Evolutionary conservation across 2,888 invertebrate species (phyloP).

Genomic region (Acronicta psi): DNA sequence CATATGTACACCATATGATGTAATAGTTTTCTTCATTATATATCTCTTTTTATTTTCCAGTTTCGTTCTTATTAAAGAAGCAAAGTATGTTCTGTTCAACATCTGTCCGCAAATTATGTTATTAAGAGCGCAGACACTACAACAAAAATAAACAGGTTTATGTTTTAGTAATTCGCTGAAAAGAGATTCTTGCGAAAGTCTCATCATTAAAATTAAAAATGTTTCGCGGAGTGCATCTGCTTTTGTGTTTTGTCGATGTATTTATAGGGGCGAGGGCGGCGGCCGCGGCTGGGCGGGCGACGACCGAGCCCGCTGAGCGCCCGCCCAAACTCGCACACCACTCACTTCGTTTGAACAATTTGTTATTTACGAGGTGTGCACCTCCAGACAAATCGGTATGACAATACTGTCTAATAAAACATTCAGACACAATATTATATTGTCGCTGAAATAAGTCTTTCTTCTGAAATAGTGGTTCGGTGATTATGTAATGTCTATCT

Average conservation of each 20-base stretch:
- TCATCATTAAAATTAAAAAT: conserved; percentile 72
- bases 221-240: conserved; percentile 74
- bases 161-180: conserved; percentile 39
- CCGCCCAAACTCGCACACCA: conserved; percentile 51
- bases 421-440: conserved; percentile 7
- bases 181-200: conserved; percentile 68
- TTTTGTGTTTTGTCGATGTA: conserved; percentile 76
- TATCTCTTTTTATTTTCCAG: not conserved
- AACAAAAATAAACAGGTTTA: conserved; percentile 44
- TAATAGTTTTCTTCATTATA: too few species aligned
- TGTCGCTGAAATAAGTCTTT: conserved; percentile 3
- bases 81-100: conserved; percentile 29
- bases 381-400: conserved; percentile 38
- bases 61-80: not conserved
- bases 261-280: conserved; percentile 78
- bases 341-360: conserved; percentile 39
- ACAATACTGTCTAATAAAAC: conserved; percentile 15
- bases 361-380: conserved; percentile 46
- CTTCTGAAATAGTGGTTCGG: conserved; percentile 4
- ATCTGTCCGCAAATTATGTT: conserved; percentile 39
- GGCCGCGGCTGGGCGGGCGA: conserved; percentile 59
- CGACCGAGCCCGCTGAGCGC: conserved; percentile 56
- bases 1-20: not conserved
- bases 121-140: conserved; percentile 36
- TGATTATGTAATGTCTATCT: conserved; percentile 28